Conservation (phyloP, 2,888 invertebrate species). For the Stenurella melanura region DNA sequence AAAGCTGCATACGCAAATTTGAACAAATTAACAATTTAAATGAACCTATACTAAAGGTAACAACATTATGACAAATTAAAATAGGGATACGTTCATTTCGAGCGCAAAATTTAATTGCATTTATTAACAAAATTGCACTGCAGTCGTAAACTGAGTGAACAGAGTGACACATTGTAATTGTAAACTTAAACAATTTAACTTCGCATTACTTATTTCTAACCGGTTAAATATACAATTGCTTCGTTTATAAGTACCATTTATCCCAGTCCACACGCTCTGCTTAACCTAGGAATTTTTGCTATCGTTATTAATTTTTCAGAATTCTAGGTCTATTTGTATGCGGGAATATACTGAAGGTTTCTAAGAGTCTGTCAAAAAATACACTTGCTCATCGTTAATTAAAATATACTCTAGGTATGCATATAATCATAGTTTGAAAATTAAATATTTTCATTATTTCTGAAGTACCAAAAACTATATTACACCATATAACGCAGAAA, state of each 20-base stretch:
- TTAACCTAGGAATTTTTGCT: neutral
- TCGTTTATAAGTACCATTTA: neutral
- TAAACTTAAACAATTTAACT: constrained; percentile 32
- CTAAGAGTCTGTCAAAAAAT: no score
- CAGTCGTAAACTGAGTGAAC: constrained; percentile 13
- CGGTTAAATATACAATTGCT: neutral
- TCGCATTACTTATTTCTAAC: constrained; percentile 13
- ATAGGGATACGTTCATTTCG: neutral
- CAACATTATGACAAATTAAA: constrained; percentile 16
- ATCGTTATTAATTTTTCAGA: no score
- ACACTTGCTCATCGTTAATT: no score
- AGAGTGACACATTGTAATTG: constrained; percentile 34
- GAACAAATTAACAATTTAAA: constrained; percentile 13
- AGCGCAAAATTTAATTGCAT: constrained; percentile 11
- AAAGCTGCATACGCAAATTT: neutral
- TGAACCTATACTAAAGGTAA: constrained; percentile 4
- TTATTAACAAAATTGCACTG: constrained; percentile 24
- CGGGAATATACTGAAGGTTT: no score
- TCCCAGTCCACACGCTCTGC: neutral
- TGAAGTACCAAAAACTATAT: no score
- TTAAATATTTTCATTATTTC: no score
- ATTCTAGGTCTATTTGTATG: no score
- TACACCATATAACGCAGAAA: no score
- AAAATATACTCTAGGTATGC: no score
- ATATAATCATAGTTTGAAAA: no score